Evolutionary conservation across 2,888 invertebrate genomes (phyloP).

Genomic region (Entomobrya multifasciata): DNA sequence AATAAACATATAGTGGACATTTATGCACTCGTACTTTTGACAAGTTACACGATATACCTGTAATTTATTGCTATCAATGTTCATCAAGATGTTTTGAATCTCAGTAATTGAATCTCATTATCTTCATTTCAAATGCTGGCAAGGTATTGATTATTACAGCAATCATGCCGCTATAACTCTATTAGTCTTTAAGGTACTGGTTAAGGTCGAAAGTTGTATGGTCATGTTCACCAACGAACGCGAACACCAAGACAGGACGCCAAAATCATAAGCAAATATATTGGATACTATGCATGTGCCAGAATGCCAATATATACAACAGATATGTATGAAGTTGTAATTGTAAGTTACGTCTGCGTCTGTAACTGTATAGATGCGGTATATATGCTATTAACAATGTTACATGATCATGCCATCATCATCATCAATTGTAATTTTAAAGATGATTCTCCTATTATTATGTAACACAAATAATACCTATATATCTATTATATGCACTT

Average conservation of each 20-base stretch:
- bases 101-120: too few relatives aligned
- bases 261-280: too few relatives aligned
- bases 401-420: constrained; percentile 42
- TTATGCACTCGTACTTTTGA: too few relatives aligned
- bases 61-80: too few relatives aligned
- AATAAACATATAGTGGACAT: too few relatives aligned
- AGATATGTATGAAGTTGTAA: neutral
- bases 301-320: neutral
- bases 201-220: constrained; percentile 71
- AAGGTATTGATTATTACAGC: neutral
- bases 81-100: too few relatives aligned
- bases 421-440: constrained; percentile 52
- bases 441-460: constrained; percentile 45
- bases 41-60: too few relatives aligned
- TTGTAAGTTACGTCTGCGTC: neutral
- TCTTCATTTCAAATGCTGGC: neutral
- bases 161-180: too few relatives aligned
- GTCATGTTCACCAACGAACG: constrained; percentile 62
- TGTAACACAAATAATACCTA: constrained; percentile 14
- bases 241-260: too few relatives aligned
- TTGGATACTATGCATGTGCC: too few relatives aligned
- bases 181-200: constrained; percentile 36
- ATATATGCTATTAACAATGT: neutral
- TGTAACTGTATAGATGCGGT: neutral
- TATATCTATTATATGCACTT: neutral